Base-by-base conservation (phyloP, 2,113 vertebrate genomes). In the Mandrillus leucophaeus region DNA sequence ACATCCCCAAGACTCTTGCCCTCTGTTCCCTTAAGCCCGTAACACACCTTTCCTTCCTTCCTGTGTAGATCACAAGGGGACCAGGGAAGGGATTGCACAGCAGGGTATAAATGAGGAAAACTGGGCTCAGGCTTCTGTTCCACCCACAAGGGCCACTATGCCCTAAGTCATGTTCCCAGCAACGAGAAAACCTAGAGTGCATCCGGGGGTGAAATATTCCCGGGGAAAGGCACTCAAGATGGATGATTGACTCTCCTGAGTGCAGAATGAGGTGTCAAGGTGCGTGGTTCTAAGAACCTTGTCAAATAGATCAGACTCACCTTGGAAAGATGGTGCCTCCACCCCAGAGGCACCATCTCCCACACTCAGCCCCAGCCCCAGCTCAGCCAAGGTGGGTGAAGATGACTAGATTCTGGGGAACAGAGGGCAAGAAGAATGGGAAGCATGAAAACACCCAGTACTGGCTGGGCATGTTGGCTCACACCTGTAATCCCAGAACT, bases 401-500 rank as follows among this genome's bases (percentile, higher is more conserved):
- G 23, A 32, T 1, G 3, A 38, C 2, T 76, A 18, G 45, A 70
- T 22, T 79, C 50, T 55, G 48, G 85, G 85, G n/a, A 43, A 35
- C 40, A 43, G 16, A 4, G 30, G 32, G 43, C 2, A 52, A 32
- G 35, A 88, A 88, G 52, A 61, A 96, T 5, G 20, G 22, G 81
- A 32, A 57, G 13, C 30, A 1, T 35, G 66, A 35, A 48, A 25
- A 45, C 0, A 32, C 61, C 61, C 61, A 64, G 27, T 64, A 64
- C 61, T 6, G 0, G 61, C 61, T 30, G 27, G 27, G 27, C 5
- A 5, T 12, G 0, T 14, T 64, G 27, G 61, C 27, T 64, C 27
- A 64, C 5, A 0, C 61, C 61, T 30, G 27, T 64, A 64, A 64
- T 32, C 61, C 27, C 27, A 64, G 61, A 13, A 64, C 61, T 64